Base-by-base conservation (phyloP, 2,797 vertebrate genomes). In the Babyrousa celebensis region DNA sequence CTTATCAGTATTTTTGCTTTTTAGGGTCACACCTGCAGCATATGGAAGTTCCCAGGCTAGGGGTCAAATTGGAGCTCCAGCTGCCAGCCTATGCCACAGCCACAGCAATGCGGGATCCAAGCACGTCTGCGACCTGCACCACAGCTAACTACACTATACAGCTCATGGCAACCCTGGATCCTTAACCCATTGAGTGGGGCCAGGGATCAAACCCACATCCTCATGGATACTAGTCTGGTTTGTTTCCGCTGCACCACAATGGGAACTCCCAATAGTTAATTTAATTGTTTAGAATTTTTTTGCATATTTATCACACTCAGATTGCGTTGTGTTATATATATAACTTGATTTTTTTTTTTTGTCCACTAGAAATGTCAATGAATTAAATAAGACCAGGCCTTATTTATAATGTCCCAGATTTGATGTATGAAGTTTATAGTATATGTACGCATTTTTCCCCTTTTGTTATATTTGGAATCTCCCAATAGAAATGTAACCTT, bases 391-490 rank as follows among this genome's bases (percentile, higher is more conserved):
- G 96, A 98, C 94, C 83, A 18, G 56, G 36, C 12, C 71, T 97
- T 94, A 85, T 68, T 92, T 95, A 95, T 97, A 97, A 67, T 88
- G 70, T 95, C 58, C 92, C 67, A 93, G 3, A 96, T 74, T 97
- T 96, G 88, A 95, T 90, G 65, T 94, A 88, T 89, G 97, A 48
- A 91, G 21, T 93, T 96, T 82, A 94, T 97, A 90, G 54, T 96
- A 32, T 40, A 71, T 43, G 11, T 98, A 91, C 85, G 98, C 85
- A 97, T 74, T 97, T 95, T 75, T 15, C 43, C 14, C 25, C 77
- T 97, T 92, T 95, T 70, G 6, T 98, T 97, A 94, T 12, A n/a
- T 97, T 97, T 98, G 96, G 56, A 91, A 96, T 97, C 62, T 97
- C 32, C 40, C 88, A 85, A 18, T 85, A 89, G 16, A 40, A 97